Base-by-base conservation (phyloP, 2,113 vertebrate species). In the Gymnarchus niloticus region DNA sequence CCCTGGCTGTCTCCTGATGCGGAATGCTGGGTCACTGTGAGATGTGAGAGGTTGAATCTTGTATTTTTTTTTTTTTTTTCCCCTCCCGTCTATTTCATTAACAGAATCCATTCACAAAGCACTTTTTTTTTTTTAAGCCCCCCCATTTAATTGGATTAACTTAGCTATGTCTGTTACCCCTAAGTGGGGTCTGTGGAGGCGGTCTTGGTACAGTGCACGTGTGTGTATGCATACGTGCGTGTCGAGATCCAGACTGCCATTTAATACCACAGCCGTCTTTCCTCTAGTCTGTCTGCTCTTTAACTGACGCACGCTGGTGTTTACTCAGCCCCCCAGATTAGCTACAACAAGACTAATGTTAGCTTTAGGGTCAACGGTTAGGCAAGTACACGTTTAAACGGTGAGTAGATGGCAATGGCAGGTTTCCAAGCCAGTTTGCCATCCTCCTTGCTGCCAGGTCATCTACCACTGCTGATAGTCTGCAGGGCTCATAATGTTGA, bases 21-120 rank as follows among this genome's bases (percentile, higher is more conserved):
- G 59, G 57, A 86, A 86, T 83, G 57, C 51, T 83, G 57, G 59
- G 28, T 83, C 78, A 28, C 85, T 65, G 77, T 82, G 56, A 69
- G 23, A 59, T 84, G 41, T 86, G 85, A 86, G 25, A n/a, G 44
- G 81, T 56, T 59, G 69, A 80, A 80, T 85, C 77, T 56, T 78
- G 23, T 77, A 0, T 23, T 10, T 48, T n/a, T 37, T 69, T 69
- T 1, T 7, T 25, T 25, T n/a, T 1, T 69, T 37, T 48, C 41
- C 23, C 46, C 41, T 5, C 52, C n/a, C 6, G 76, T 81, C 57
- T 49, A 28, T 41, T 86, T 83, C 28, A 83, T 86, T 86, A 86
- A 86, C 85, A 48, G 28, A 86, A 81, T 86, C 81, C 48, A 83
- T 83, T 49, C 61, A 82, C 59, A 56, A 19, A 83, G 59, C 85